A percentile compares a stretch with the other conserved stretches of the same genome.
Conservation (phyloP, 2,888 invertebrate species). For the Adelphocoris suturalis region DNA sequence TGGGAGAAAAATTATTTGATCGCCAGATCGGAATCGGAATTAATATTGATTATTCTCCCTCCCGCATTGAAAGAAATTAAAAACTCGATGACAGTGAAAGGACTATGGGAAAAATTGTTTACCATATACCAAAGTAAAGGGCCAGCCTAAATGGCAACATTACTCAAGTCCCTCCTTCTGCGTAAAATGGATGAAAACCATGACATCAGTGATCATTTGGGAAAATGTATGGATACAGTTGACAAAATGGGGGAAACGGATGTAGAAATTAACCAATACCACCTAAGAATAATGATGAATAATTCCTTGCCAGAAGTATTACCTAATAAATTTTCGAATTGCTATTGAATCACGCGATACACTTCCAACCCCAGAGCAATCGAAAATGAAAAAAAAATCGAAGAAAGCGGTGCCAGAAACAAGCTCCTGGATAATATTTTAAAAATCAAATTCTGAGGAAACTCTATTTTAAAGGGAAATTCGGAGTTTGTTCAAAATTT, state of each 20-base stretch:
- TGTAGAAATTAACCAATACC: constrained; percentile 40
- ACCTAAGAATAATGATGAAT: constrained; percentile 48
- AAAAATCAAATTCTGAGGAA: no score
- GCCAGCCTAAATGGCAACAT: constrained; percentile 78
- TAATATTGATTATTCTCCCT: no score
- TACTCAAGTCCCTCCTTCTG: constrained; percentile 78
- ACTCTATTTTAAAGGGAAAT: no score
- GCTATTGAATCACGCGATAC: constrained; percentile 63
- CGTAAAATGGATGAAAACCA: constrained; percentile 77
- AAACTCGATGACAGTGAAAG: no score
- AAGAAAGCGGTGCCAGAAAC: constrained; percentile 46
- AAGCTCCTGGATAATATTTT: no score
- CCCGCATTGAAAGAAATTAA: no score
- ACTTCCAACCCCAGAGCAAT: constrained; percentile 50
- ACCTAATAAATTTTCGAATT: constrained; percentile 50
- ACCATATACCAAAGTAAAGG: constrained; percentile 43
- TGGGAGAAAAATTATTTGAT: no score
- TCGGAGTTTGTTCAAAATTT: no score
- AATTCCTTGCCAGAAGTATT: constrained; percentile 45
- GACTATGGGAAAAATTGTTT: constrained; percentile 77
- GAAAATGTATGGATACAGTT: constrained; percentile 33
- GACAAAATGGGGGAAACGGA: constrained; percentile 58
- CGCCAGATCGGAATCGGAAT: no score
- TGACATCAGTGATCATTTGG: neutral
- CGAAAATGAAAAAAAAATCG: constrained; percentile 61